These are phyloP conservation scores for Coryphaenoides rupestris DNA, from an alignment of 2,113 vertebrate species.

Conservation along the genomic window DNA sequence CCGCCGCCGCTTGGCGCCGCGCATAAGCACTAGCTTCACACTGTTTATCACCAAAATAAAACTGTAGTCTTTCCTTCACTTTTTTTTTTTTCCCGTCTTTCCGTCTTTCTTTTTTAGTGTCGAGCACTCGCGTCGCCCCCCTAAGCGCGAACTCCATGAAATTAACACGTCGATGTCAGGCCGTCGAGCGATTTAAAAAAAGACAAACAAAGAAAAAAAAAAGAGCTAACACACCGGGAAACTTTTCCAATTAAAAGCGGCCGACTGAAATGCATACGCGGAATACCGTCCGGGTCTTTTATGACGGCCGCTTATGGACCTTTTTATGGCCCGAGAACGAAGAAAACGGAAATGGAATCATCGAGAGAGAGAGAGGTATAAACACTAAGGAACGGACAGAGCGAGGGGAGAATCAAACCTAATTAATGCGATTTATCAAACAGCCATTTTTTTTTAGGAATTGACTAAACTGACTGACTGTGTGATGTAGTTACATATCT, in stretches of 20 bases:
- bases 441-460: too few species aligned
- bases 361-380: background rate
- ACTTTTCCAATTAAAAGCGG: conserved; percentile 16
- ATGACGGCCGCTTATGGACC: background rate
- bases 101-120: conserved; percentile 2
- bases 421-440: too few species aligned
- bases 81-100: background rate
- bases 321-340: background rate
- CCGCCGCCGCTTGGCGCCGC: too few species aligned
- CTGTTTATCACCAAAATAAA: too few species aligned
- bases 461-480: too few species aligned
- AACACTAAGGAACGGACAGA: too few species aligned
- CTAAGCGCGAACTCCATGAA: conserved; percentile 31
- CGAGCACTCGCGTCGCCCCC: conserved; percentile 14
- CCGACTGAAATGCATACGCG: conserved; percentile 14
- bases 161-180: conserved; percentile 45
- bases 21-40: too few species aligned
- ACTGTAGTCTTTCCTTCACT: background rate
- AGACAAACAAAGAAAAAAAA: conserved; percentile 1
- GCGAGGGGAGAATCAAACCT: too few species aligned
- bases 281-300: conserved; percentile 22
- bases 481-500: too few species aligned
- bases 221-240: background rate
- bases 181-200: background rate
- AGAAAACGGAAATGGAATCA: background rate